Evolutionary conservation across 2,888 invertebrate genomes (phyloP), one percentile per base, ranked within the genome.

Genomic region (Nomada ferruginata): DNA sequence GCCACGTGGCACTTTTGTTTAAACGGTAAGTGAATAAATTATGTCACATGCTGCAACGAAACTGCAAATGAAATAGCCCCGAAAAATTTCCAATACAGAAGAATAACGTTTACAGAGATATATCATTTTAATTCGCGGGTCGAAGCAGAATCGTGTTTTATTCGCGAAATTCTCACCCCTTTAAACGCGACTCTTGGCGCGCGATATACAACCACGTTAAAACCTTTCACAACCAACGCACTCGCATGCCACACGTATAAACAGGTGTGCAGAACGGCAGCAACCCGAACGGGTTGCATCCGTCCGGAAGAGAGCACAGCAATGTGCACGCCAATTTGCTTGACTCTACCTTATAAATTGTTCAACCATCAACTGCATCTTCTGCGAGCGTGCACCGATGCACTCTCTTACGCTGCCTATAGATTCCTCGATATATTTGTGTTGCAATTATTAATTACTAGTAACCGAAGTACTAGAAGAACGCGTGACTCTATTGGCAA

Each of bases 261-360:
- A 85, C 84, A 85, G 82, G 84, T 85, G 85, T 82, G 69, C 76
- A 20, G 50, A 76, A 76, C 68, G 78, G 23, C 59, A 75, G 74
- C 75, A 65, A 55, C 65, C n/a, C 76, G 61, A 36, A n/a, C 61
- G 64, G 15, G 82, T 68, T 73, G 74, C 57, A 72, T 79, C 83
- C 75, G 76, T 50, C 50, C 77, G 72, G 84, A 78, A 76, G 75
- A 78, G 83, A 83, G 76, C 76, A 76, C 44, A 26, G 79, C 79
- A 47, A 77, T 65, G 60, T 47, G 53, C 52, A 36, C 66, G 79
- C 26, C 74, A 73, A 80, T 80, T 77, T 77, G 72, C 77, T 68
- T 59, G 64, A 53, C 52, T 68, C 66, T 77, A 26, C 64, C 66
- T 65, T 53, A 15, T 69, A 75, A 23, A 53, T 76, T 63, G 63